Base-by-base conservation (phyloP, 2,113 vertebrate species). In the Siphamia tubifer region DNA sequence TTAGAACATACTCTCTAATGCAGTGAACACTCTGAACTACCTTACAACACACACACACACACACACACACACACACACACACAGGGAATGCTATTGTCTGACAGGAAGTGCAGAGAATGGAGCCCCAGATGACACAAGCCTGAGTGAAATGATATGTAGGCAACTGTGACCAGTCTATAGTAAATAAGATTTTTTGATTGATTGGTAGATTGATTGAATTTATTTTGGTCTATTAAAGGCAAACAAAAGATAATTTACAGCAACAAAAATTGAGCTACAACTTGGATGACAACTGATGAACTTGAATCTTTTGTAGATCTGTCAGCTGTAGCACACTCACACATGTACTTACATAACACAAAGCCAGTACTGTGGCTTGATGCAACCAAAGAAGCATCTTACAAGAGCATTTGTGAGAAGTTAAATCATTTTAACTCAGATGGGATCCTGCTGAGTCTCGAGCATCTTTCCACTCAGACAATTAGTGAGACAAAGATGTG, bases 81-180 rank as follows among this genome's bases (percentile, higher is more conserved):
- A 68, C 42, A 74, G 81, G 72, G 83, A 83, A 78, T 60, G 32
- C 49, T 65, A 71, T 85, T 87, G 73, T 88, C 78, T 30, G 48
- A 54, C 48, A 86, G 84, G 81, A 88, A 83, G 64, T 58, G 11
- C 74, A 68, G 19, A 56, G 21, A 72, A 17, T 36, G 6, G 17
- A 42, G 34, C 24, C 42, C 49, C 25, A 61, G 27, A 79, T 35
- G 52, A 74, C 47, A 44, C 42, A 38, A 68, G 36, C 54, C 52
- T 25, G 35, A 77, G 31, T n/a, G n/a, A n/a, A n/a, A n/a, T n/a
- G n/a, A n/a, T n/a, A n/a, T n/a, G n/a, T n/a, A n/a, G n/a, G n/a
- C n/a, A n/a, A n/a, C n/a, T n/a, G n/a, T n/a, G n/a, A n/a, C n/a
- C n/a, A n/a, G n/a, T n/a, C n/a, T n/a, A n/a, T n/a, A n/a, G n/a